Evolutionary conservation across 2,797 vertebrate species (phyloP), one percentile per base, ranked within the genome.

Genomic region (Tympanoctomys barrerae): DNA sequence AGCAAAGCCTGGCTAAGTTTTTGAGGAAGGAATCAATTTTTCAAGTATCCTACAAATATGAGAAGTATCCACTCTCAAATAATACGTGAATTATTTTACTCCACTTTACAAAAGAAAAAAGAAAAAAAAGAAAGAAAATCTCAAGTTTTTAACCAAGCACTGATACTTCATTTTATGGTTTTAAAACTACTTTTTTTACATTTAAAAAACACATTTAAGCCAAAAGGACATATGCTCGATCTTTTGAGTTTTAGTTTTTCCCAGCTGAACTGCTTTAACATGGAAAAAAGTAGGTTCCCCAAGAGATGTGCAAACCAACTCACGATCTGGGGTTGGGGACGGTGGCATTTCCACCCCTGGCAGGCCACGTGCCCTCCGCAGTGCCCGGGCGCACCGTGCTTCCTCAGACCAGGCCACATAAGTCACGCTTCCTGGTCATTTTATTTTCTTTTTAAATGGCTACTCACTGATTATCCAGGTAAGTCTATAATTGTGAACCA

Each of bases 331-430:
- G 93, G 46, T 28, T 64, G 28, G 42, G 16, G n/a, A 13, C 84
- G 39, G 57, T 8, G 61, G 33, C 1, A 57, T 87, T 70, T 57
- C 68, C 11, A 78, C 46, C 57, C 78, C n/a, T 13, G 18, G 26
- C n/a, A 71, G 57, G 21, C 71, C 59, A 92, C 7, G 8, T 21
- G 49, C 31, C 42, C 21, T 79, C 61, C 79, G 49, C 49, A 62
- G 66, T 28, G 92, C 95, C 82, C 89, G 95, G 94, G 78, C 83
- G 39, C 94, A 75, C 94, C 94, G 19, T 49, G 93, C 82, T 77
- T 96, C 82, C 83, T 94, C 81, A 75, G 77, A 89, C 28, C 42
- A 96, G 96, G 88, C 94, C 92, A 39, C 12, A 11, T 1, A 80
- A 86, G 39, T 54, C 54, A 57, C 70, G 92, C 59, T 42, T 91